phyloP scores from a whole-genome alignment of 1,140 invertebrate genomes.

The Listronotus oregonensis region DNA sequence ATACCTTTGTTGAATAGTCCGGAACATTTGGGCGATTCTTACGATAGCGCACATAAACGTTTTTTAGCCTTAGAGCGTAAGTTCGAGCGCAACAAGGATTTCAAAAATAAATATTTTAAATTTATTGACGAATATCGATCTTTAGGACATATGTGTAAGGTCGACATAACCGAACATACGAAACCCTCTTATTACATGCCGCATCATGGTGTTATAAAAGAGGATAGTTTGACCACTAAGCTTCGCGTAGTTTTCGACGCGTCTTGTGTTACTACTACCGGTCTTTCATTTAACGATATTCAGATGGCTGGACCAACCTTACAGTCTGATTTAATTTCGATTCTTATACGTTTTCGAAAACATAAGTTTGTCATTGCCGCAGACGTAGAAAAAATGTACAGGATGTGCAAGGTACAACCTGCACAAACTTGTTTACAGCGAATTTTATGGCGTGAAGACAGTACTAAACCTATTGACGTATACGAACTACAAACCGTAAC shows the following conservation, averaged over 20 bases:
- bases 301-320: constrained; percentile 40
- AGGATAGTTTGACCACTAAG: no score
- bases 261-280: constrained; percentile 27
- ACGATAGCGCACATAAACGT: no score
- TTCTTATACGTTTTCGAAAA: constrained; percentile 47
- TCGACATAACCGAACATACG: no score
- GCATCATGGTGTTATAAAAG: constrained; percentile 47
- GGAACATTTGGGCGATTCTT: no score
- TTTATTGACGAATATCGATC: no score
- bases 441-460: constrained; percentile 54
- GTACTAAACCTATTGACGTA: constrained; percentile 3
- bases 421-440: constrained; percentile 52
- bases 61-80: no score
- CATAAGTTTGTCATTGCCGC: constrained; percentile 42
- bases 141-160: no score
- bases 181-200: no score
- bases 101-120: no score
- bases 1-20: no score
- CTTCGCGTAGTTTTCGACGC: constrained; percentile 46
- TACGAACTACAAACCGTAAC: constrained; percentile 46
- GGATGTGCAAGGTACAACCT: constrained; percentile 47
- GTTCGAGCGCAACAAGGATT: no score
- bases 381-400: constrained; percentile 55
- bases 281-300: constrained; percentile 46
- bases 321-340: constrained; percentile 39